Evolutionary conservation across 2,888 invertebrate genomes (phyloP).

Genomic region (Anthophora plumipes): DNA sequence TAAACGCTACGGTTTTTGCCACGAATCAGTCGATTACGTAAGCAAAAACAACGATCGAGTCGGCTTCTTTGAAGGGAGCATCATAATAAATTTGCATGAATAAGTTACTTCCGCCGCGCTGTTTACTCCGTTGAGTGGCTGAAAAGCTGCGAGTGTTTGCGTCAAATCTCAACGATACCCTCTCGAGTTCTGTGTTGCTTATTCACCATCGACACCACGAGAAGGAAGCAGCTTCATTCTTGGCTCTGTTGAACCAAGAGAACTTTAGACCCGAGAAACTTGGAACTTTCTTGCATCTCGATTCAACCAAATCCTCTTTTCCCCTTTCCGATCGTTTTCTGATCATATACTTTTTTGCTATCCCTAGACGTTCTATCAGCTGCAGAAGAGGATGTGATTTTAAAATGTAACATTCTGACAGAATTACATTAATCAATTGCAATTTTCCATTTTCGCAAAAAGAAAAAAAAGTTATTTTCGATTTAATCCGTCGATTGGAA

Average conservation of each 20-base stretch:
- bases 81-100: slow-evolving; percentile 71
- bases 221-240: slow-evolving; percentile 16
- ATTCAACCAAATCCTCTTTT: not conserved
- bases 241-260: not conserved
- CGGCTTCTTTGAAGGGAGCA: slow-evolving; percentile 46
- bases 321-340: not conserved
- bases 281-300: not conserved
- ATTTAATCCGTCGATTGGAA: not conserved
- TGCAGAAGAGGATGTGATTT: not conserved
- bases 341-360: not conserved
- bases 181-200: slow-evolving; percentile 29
- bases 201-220: slow-evolving; percentile 30
- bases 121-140: slow-evolving; percentile 54
- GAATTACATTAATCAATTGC: not conserved
- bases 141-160: slow-evolving; percentile 58
- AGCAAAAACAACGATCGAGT: slow-evolving; percentile 38
- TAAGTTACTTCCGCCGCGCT: slow-evolving; percentile 68
- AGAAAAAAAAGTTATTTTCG: too few species aligned
- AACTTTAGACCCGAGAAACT: slow-evolving; percentile 18
- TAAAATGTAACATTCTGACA: not conserved
- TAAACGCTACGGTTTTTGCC: not conserved
- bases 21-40: slow-evolving; percentile 48
- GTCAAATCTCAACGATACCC: slow-evolving; percentile 57
- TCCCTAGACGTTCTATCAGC: not conserved
- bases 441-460: not conserved